Conservation (phyloP, 1,140 invertebrate genomes). For the Brachionus angularis region DNA sequence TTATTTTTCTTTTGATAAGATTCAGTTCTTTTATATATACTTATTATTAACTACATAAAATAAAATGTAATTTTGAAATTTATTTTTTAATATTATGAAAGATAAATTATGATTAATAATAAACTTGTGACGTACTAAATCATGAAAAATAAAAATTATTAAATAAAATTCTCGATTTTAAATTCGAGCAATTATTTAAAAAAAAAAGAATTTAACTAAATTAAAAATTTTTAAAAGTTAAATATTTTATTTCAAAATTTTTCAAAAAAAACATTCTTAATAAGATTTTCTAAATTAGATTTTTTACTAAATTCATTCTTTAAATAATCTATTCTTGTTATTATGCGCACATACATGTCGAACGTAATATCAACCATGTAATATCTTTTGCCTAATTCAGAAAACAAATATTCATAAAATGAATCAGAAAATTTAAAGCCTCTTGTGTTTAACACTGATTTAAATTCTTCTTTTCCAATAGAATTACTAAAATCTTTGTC, state of each 20-base stretch:
- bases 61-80: constrained; percentile 11
- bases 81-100: no score
- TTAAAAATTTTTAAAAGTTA: no score
- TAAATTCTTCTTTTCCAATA: constrained; percentile 3
- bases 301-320: neutral
- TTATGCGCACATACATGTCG: constrained; percentile 18
- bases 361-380: neutral
- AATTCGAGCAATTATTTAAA: no score
- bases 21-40: neutral
- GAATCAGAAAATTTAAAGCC: neutral
- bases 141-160: no score
- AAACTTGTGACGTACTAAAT: no score
- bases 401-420: constrained; percentile 12
- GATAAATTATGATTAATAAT: no score
- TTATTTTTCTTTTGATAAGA: no score
- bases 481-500: constrained; percentile 7
- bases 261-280: neutral
- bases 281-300: neutral
- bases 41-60: neutral
- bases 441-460: neutral
- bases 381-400: neutral
- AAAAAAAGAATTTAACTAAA: no score
- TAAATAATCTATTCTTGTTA: constrained; percentile 2
- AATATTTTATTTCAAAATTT: no score
- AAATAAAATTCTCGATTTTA: no score